Evolutionary conservation across 2,888 invertebrate species (phyloP).

Genomic region (Platycheirus albimanus): DNA sequence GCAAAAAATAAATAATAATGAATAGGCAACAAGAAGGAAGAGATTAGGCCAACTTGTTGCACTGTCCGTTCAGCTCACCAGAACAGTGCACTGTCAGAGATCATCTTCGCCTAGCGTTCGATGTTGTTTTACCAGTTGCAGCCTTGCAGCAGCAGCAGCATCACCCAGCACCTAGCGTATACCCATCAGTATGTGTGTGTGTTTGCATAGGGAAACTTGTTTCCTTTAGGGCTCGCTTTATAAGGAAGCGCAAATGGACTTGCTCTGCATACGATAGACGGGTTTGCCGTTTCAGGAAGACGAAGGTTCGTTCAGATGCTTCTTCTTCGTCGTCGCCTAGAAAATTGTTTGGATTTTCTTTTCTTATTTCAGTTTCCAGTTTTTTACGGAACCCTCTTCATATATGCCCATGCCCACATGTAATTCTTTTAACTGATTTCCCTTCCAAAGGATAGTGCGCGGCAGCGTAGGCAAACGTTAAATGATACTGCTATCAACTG

Average conservation of each 20-base stretch:
- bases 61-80: constrained; percentile 60
- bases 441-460: constrained; percentile 65
- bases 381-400: constrained; percentile 57
- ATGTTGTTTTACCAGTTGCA: constrained; percentile 68
- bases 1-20: constrained; percentile 69
- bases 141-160: constrained; percentile 1
- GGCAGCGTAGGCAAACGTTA: constrained; percentile 21
- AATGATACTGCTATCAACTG: constrained; percentile 25
- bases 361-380: constrained; percentile 23
- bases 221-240: constrained; percentile 71
- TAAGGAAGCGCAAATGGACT: constrained; percentile 73
- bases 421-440: constrained; percentile 70
- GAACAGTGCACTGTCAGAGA: constrained; percentile 65
- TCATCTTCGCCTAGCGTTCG: constrained; percentile 62
- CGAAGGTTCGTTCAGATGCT: constrained; percentile 51
- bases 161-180: constrained; percentile 23
- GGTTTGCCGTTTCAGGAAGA: constrained; percentile 68
- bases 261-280: constrained; percentile 68
- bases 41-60: constrained; percentile 74
- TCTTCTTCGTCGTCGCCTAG: constrained; percentile 17
- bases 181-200: constrained; percentile 21
- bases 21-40: constrained; percentile 71
- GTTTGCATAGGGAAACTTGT: constrained; percentile 57
- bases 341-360: neutral
- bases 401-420: constrained; percentile 65